phyloP scores from a whole-genome alignment of 1,140 invertebrate species.

The Cyrtorhinus lividipennis region DNA sequence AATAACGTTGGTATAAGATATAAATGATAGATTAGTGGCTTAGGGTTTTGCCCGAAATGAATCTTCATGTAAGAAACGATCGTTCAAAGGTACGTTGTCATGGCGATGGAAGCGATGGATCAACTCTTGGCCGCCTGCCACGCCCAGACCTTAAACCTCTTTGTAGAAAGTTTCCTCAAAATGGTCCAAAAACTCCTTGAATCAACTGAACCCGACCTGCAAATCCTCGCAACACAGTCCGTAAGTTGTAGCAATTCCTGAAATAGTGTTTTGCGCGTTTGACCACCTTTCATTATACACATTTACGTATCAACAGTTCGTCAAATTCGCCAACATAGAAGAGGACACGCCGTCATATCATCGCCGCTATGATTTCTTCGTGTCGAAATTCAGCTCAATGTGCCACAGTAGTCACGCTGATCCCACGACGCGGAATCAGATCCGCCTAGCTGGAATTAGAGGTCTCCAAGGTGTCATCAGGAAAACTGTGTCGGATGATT shows the following conservation, averaged over 20 bases:
- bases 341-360: conserved; percentile 98
- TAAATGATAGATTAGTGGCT: too few relatives aligned
- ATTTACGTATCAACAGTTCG: too few relatives aligned
- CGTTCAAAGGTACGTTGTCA: conserved; percentile 59
- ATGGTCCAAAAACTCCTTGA: conserved; percentile 97
- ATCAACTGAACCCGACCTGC: conserved; percentile 83
- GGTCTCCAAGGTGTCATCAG: conserved; percentile 88
- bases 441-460: conserved; percentile 69
- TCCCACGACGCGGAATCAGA: conserved; percentile 49
- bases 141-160: conserved; percentile 88
- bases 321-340: conserved; percentile 96
- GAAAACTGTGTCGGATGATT: conserved; percentile 95
- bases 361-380: conserved; percentile 96
- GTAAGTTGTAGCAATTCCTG: too few relatives aligned
- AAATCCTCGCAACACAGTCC: conserved; percentile 88
- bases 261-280: too few relatives aligned
- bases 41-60: too few relatives aligned
- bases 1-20: too few relatives aligned
- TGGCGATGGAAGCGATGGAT: conserved; percentile 98
- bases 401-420: conserved; percentile 72
- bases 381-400: conserved; percentile 96
- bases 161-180: conserved; percentile 95
- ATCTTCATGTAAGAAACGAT: too few relatives aligned
- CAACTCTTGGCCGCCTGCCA: conserved; percentile 84
- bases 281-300: too few relatives aligned